Evolutionary conservation across 30 jellyfish, hydroid and myxozoan genomes (phyloP).

Genomic region (Aurelia sp.): DNA sequence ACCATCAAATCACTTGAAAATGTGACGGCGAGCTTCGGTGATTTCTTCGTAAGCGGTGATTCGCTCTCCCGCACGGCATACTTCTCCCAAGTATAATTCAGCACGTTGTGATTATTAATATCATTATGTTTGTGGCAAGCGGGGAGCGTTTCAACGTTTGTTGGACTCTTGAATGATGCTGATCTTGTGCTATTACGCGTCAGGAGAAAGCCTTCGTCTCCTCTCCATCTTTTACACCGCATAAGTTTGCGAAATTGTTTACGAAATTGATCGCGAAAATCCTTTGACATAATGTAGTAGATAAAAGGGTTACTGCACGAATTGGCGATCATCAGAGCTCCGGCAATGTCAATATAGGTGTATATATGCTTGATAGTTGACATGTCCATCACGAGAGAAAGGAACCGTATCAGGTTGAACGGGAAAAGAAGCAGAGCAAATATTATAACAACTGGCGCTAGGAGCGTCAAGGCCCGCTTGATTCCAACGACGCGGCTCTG

Average conservation of each 20-base stretch:
- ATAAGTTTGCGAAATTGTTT: conserved; percentile 73
- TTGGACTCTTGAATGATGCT: conserved; percentile 26
- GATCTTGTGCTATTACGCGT: background rate
- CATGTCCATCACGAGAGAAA: conserved; percentile 55
- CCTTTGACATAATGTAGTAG: conserved; percentile 83
- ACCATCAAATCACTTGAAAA: background rate
- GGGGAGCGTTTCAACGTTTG: conserved; percentile 44
- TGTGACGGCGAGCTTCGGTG: conserved; percentile 29
- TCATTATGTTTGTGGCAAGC: conserved; percentile 8
- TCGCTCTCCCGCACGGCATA: conserved; percentile 55
- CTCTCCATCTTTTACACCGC: conserved; percentile 21
- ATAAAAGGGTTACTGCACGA: conserved; percentile 91
- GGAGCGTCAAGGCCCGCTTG: conserved; percentile 85
- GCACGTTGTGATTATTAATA: background rate
- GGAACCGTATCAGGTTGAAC: conserved; percentile 79
- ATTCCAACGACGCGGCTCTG: conserved; percentile 78
- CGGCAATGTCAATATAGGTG: conserved; percentile 52
- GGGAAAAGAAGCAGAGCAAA: conserved; percentile 89
- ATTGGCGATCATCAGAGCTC: conserved; percentile 82
- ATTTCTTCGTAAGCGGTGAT: conserved; percentile 21
- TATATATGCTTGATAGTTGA: conserved; percentile 20
- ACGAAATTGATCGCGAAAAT: conserved; percentile 87
- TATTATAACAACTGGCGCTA: conserved; percentile 93
- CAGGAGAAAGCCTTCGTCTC: conserved; percentile 37
- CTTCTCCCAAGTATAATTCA: conserved; percentile 51